Evolutionary conservation across 2,888 invertebrate genomes (phyloP).

Genomic region (Aradus depressus): DNA sequence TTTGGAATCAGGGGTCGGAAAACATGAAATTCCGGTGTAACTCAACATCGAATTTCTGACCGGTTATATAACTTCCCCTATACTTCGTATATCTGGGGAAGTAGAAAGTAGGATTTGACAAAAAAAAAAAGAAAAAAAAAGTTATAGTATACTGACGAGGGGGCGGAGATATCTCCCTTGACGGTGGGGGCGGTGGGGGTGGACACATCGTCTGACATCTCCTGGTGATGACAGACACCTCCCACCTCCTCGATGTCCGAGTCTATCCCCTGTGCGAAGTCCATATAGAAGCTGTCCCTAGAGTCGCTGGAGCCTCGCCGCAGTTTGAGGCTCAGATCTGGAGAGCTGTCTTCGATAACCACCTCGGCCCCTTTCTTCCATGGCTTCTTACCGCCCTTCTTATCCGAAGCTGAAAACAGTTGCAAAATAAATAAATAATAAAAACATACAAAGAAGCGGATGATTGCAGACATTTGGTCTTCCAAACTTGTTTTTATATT

Average conservation of each 20-base stretch:
- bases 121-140: too few species aligned
- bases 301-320: conserved; percentile 78
- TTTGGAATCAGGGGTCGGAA: too few species aligned
- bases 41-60: too few species aligned
- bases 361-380: neutral
- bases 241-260: conserved; percentile 78
- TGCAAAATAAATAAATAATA: neutral
- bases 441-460: neutral
- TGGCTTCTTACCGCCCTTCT: neutral
- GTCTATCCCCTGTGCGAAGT: conserved; percentile 78
- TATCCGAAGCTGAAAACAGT: neutral
- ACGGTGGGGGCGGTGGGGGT: conserved; percentile 30
- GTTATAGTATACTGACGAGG: conserved; percentile 20
- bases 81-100: too few species aligned
- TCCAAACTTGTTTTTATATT: neutral
- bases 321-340: conserved; percentile 73
- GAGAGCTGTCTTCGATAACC: conserved; percentile 62
- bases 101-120: too few species aligned
- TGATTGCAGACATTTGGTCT: neutral
- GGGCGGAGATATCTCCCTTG: conserved; percentile 28
- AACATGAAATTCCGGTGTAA: too few species aligned
- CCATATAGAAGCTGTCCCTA: conserved; percentile 80
- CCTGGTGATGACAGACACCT: conserved; percentile 44
- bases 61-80: too few species aligned
- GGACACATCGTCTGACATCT: conserved; percentile 28